Base-by-base conservation (phyloP, 2,113 vertebrate species). In the Myotis yumanensis region DNA sequence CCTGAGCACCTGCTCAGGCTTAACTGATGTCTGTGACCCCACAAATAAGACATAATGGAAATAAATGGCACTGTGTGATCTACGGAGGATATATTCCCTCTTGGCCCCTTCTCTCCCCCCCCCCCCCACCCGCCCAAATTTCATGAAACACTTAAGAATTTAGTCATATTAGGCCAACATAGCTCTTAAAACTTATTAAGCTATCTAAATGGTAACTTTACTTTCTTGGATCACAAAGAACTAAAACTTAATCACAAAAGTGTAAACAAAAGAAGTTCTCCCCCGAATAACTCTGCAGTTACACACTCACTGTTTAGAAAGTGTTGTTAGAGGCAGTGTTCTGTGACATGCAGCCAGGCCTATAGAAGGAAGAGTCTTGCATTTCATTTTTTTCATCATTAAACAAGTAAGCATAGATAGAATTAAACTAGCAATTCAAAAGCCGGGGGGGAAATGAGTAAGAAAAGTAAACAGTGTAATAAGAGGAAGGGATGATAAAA, bases 381-480 rank as follows among this genome's bases (percentile, higher is more conserved):
- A 54, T 69, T 57, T 43, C 35, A 25, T 4, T n/a, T 28, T 28
- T 69, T 57, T 43, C 48, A 57, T 57, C 40, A 15, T 57, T 71
- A 57, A 43, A 80, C 18, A 57, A 54, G 48, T 43, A 54, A 64
- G 40, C 57, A 52, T 11, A 64, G 57, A 75, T 64, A 40, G 52
- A 22, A 91, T 84, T 84, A 66, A 91, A 91, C n/a, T 40, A 84
- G 57, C 57, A 57, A 83, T 84, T 91, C 46, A 76, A 66, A 73
- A 17, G 7, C 35, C 40, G 35, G 69, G 46, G 40, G 43, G 52
- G 25, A 40, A 91, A 52, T 43, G 43, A 75, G 46, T 62, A 52
- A 32, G 18, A 40, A 52, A 84, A 51, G 23, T 48, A 51, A 75
- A n/a, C 28, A 20, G 23, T 25, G 14, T 51, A 52, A n/a, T 84